phyloP scores from a whole-genome alignment of 1,140 invertebrate genomes.

The Drosophila aff. region DNA sequence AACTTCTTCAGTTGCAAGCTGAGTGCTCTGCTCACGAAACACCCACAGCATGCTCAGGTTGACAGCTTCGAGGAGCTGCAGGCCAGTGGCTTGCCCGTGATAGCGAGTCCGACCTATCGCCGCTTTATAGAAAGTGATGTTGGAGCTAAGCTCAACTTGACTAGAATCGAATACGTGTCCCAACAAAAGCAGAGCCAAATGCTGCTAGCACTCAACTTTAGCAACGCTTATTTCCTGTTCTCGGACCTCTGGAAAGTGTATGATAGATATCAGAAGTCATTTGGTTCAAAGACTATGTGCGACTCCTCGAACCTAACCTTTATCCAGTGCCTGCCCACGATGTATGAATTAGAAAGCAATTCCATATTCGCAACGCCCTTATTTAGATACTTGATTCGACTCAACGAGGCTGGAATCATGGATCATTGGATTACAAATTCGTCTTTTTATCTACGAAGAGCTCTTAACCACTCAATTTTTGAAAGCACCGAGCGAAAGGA shows the following conservation, averaged over 20 bases:
- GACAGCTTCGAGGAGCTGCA: conserved; percentile 32
- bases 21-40: conserved; percentile 46
- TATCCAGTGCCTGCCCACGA: background rate
- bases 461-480: background rate
- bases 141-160: background rate
- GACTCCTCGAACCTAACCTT: background rate
- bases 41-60: background rate
- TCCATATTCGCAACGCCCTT: conserved; percentile 19
- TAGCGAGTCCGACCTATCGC: background rate
- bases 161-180: background rate
- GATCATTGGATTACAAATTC: background rate
- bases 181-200: background rate
- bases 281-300: background rate
- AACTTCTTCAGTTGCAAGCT: conserved; percentile 49
- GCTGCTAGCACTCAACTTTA: background rate
- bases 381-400: background rate
- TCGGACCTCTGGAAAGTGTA: background rate
- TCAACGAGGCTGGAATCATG: background rate
- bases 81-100: conserved; percentile 22
- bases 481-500: background rate
- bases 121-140: background rate
- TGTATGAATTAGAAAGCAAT: background rate
- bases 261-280: background rate
- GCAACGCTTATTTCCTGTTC: background rate
- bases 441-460: background rate